These are phyloP conservation scores for Teleogryllus occipitalis DNA, from an alignment of 1,140 invertebrate species.

Conservation along the genomic window DNA sequence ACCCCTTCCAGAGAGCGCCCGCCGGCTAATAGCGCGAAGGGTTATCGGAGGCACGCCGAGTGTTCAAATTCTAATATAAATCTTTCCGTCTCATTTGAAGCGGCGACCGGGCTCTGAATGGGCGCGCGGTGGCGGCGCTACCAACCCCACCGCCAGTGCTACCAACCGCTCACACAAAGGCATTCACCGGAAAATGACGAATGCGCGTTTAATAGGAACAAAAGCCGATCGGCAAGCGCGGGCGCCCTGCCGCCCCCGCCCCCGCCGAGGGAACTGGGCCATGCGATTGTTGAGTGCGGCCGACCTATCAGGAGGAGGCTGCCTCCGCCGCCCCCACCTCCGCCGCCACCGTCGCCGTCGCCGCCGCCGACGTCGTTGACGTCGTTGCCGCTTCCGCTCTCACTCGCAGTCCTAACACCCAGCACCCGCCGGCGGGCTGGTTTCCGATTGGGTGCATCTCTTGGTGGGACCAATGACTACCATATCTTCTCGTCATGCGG, in stretches of 20 bases:
- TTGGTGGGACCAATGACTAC: too few relatives aligned
- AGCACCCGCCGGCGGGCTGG: too few relatives aligned
- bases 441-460: too few relatives aligned
- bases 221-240: neutral
- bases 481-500: too few relatives aligned
- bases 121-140: neutral
- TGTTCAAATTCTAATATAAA: conserved; percentile 6
- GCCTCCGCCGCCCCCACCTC: too few relatives aligned
- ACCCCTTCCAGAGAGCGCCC: neutral
- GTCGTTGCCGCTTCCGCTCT: too few relatives aligned
- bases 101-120: neutral
- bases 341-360: too few relatives aligned
- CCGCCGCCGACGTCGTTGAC: too few relatives aligned
- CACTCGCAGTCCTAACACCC: too few relatives aligned
- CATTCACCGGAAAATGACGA: neutral
- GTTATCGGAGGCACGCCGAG: neutral
- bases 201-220: conserved; percentile 4
- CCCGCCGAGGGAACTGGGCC: neutral
- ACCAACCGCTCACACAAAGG: neutral
- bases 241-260: too few relatives aligned
- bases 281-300: neutral
- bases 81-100: neutral
- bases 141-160: neutral
- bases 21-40: neutral
- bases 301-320: neutral